phyloP scores from a whole-genome alignment of 2,113 vertebrate genomes.

The Sebastes fasciatus region DNA sequence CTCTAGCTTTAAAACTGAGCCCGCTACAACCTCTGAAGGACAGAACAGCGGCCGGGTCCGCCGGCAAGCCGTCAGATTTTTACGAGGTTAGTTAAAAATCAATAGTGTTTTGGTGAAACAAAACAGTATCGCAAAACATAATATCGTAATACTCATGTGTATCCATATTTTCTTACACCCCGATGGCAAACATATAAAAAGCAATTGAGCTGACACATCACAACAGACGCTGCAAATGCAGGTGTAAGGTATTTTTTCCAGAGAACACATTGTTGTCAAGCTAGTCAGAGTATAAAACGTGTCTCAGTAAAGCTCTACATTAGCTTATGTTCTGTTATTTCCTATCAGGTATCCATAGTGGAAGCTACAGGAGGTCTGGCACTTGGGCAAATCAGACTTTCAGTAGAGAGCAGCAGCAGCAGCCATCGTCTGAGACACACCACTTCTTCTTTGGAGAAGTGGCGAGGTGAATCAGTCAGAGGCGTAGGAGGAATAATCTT shows the following conservation, averaged over 20 bases:
- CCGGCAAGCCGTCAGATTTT: too few relatives aligned
- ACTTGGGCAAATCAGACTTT: not conserved
- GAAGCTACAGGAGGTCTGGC: constrained; percentile 17
- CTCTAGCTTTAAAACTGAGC: too few relatives aligned
- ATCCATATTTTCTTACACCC: too few relatives aligned
- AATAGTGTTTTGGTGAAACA: too few relatives aligned
- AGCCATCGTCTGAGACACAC: constrained; percentile 33
- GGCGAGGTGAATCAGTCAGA: constrained; percentile 71
- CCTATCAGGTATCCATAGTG: not conserved
- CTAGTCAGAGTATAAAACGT: not conserved
- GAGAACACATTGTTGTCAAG: not conserved
- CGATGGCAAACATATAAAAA: not conserved
- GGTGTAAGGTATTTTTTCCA: not conserved
- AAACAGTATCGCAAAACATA: too few relatives aligned
- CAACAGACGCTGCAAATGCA: constrained; percentile 8
- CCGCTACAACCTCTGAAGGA: too few relatives aligned
- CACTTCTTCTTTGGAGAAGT: constrained; percentile 65
- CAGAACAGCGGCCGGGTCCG: too few relatives aligned
- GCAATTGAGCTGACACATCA: constrained; percentile 11
- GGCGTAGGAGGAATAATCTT: constrained; percentile 72
- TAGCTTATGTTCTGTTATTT: not conserved
- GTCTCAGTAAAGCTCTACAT: not conserved
- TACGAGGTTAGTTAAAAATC: too few relatives aligned
- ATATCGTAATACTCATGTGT: too few relatives aligned
- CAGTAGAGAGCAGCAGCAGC: constrained; percentile 1